Evolutionary conservation across 2,888 invertebrate genomes (phyloP), one percentile per base, ranked within the genome.

Genomic region (Drosophila ezoana): DNA sequence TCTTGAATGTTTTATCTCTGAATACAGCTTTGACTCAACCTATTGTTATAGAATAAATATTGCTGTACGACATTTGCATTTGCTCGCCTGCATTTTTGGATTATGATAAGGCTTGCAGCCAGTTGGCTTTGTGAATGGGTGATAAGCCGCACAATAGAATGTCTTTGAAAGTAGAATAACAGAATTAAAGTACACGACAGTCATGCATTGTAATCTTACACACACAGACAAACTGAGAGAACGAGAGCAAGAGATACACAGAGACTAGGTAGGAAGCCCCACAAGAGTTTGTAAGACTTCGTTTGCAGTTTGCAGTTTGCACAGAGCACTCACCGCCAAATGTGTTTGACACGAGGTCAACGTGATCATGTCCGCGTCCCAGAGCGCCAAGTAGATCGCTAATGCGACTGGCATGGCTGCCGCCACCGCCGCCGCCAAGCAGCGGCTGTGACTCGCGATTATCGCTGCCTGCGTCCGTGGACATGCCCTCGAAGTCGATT

Each of bases 401-500:
- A 93, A 97, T 96, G 32, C 82, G 78, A 89, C 93, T 93, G 90
- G 95, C 95, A 91, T 95, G 95, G 92, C 95, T 95, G 93, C 96
- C 96, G 93, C 95, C 95, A 93, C 96, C 96, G 93, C 95, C 95
- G 93, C 96, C 96, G 93, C 97, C 97, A 57, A 98, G 94, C 80
- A 98, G 95, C 92, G 98, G 98, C 93, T 98, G 98, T 93, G 97
- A 97, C 94, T 98, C 98, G 91, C 97, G 95, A 93, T 96, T 96
- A 73, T 95, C 94, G 75, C 96, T 95, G 91, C 96, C 95, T 56
- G 96, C 96, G 95, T 97, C 97, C 95, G 96, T 95, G 66, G 87
- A 85, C 93, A 95, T 95, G 93, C 95, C 94, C 93, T 95, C 96
- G 93, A 97, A 97, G 79, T 95, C 95, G 84, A 97, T 95, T 93